Evolutionary conservation across 2,888 invertebrate genomes (phyloP), one percentile per base, ranked within the genome.

Genomic region (Digitonthophagus gazella): DNA sequence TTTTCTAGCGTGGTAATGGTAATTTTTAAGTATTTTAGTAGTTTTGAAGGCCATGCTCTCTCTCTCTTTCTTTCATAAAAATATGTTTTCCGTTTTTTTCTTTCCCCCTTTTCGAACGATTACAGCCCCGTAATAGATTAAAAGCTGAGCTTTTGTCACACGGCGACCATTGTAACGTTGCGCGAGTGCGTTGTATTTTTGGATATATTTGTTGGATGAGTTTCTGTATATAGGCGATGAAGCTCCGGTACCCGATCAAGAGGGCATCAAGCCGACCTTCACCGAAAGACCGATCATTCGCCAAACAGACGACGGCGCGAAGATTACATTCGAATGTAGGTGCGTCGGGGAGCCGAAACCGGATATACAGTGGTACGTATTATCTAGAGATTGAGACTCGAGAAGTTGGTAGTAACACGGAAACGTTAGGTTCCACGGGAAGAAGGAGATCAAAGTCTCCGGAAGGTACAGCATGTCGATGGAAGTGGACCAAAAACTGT

Each of bases 311-410:
- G 96, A 96, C 87, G 96, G 96, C 80, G 92, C 92, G 83, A 95
- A 92, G 86, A 95, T 98, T 81, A 91, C 93, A 79, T 97, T 98
- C 86, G 96, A 97, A 87, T 98, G 97, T 87, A 90, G 96, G 87
- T 93, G 98, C 84, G 96, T 96, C 83, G 97, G 97, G 82, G 96
- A 97, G 86, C 98, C 98, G 76, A 93, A 93, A 86, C 97, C 98
- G 80, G 91, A 89, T 80, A 88, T 98, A 80, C 88, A 90, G 85
- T 98, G 98, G 98, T 96, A 91, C 89, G 90, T 85, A 78, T 76
- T 55, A 44, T 20, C n/a, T n/a, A n/a, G n/a, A 16, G 14, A 15
- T 64, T 44, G n/a, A 18, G 18, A 14, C 54, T 22, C 2, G 15
- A 11, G n/a, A n/a, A n/a, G n/a, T n/a, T n/a, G n/a, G n/a, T n/a